Evolutionary conservation across 1,140 invertebrate species (phyloP).

Genomic region (Harpegnathos saltator): DNA sequence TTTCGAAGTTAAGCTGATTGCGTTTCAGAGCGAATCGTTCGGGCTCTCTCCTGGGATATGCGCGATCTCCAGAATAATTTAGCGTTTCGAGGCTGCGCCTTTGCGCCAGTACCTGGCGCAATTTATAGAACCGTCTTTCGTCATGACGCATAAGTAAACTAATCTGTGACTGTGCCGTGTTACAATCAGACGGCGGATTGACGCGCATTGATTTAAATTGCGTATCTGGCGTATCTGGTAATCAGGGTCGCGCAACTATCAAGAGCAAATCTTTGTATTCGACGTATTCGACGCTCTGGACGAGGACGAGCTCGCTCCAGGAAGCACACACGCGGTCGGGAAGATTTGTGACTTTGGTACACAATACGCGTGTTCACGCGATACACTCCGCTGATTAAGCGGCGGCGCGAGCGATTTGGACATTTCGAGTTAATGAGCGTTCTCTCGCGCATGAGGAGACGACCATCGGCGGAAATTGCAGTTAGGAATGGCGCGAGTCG

Average conservation of each 20-base stretch:
- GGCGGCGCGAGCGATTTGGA: not conserved
- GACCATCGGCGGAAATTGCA: not conserved
- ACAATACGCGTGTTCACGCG: not conserved
- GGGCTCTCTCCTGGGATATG: constrained; percentile 26
- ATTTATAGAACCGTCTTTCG: constrained; percentile 3
- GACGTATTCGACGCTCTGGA: not conserved
- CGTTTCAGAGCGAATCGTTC: constrained; percentile 47
- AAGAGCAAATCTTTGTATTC: not conserved
- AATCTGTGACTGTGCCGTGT: not conserved
- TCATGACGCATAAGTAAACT: constrained; percentile 6
- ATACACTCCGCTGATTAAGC: not conserved
- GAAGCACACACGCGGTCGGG: not conserved
- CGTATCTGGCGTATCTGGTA: no score
- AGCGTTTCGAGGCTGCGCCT: constrained; percentile 32
- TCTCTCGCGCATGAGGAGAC: not conserved
- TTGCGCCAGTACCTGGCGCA: constrained; percentile 6
- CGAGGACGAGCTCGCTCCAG: not conserved
- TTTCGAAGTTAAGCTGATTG: constrained; percentile 60
- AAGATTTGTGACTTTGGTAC: not conserved
- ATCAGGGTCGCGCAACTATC: not conserved
- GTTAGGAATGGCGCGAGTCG: not conserved
- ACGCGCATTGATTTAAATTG: not conserved
- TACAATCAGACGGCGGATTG: not conserved
- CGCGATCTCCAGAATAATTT: constrained; percentile 31
- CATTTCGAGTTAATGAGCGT: not conserved